Conservation (phyloP, 2,888 invertebrate species). For the Elmis aenea region DNA sequence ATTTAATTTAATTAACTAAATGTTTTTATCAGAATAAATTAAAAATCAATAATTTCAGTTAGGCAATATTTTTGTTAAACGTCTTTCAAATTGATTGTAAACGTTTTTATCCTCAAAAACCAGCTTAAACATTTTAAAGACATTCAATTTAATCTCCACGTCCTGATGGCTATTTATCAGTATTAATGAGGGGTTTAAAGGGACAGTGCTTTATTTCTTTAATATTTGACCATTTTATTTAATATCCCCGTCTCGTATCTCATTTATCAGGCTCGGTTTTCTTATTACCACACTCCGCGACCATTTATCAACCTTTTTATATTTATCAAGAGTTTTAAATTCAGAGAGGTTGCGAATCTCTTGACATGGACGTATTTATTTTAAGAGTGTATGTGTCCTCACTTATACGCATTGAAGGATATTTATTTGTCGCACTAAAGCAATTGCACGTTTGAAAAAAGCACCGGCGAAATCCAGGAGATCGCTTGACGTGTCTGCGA, state of each 20-base stretch:
- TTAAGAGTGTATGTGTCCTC: neutral
- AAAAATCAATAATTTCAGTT: too few relatives aligned
- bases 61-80: too few relatives aligned
- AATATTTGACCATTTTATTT: constrained; percentile 20
- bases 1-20: too few relatives aligned
- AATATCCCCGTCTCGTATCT: constrained; percentile 19
- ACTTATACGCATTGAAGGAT: neutral
- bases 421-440: neutral
- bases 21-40: too few relatives aligned
- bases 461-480: too few relatives aligned
- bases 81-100: too few relatives aligned
- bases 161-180: constrained; percentile 19
- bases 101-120: too few relatives aligned
- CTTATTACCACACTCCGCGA: constrained; percentile 13
- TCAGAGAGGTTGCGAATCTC: constrained; percentile 6
- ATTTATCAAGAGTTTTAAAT: constrained; percentile 11
- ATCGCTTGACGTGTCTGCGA: too few relatives aligned
- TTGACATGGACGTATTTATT: constrained; percentile 7
- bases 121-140: too few relatives aligned
- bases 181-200: constrained; percentile 15
- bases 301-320: constrained; percentile 14
- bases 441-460: too few relatives aligned
- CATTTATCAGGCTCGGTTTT: constrained; percentile 17
- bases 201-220: constrained; percentile 15
- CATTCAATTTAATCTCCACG: too few relatives aligned